Base-by-base conservation (phyloP, 2,113 vertebrate species). In the Triplophysa rosa region DNA sequence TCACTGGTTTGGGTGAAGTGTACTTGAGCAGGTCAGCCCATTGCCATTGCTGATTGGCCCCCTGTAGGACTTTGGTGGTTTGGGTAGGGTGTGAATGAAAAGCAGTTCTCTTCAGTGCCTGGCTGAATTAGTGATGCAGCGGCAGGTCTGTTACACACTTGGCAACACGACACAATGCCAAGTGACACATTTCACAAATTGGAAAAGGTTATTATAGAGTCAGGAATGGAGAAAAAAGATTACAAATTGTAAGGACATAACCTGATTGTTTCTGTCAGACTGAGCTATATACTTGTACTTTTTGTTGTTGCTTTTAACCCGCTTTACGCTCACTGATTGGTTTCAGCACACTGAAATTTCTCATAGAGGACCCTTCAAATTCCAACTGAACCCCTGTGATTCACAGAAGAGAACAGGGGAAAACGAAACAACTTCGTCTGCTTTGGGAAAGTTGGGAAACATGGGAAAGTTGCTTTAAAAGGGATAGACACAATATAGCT, bases 131-230 rank as follows among this genome's bases (percentile, higher is more conserved):
- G 86, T 81, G 84, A 86, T 84, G 87, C 87, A 83, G 78, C 78
- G 77, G 77, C 84, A 1, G 78, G 83, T 84, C 76, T 14, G 47
- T 56, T 17, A 56, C 52, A 56, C 52, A 0, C 81, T 67, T 76
- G 80, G 85, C 86, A 88, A 89, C 84, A 71, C 82, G 80, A 81
- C 78, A 74, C 80, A 68, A 85, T 81, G 81, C 79, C 86, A 85
- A 90, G 86, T 82, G 88, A 90, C 87, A 90, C 90, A 91, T 93
- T 92, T 88, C 89, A 82, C 83, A 88, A 86, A 90, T 90, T 89
- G 88, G 79, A 40, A 47, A 78, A 68, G 52, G 19, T 69, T 37
- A 79, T 87, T 79, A 73, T 61, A 74, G 59, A 78, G 80, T 89
- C 86, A 84, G 47, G 82, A 77, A 82, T 77, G 77, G 47, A 72